Percentiles rank a stretch among this genome's conserved stretches.
These are phyloP conservation scores for Cheilinus undulatus DNA, from an alignment of 2,113 vertebrate species.

Conservation along the genomic window DNA sequence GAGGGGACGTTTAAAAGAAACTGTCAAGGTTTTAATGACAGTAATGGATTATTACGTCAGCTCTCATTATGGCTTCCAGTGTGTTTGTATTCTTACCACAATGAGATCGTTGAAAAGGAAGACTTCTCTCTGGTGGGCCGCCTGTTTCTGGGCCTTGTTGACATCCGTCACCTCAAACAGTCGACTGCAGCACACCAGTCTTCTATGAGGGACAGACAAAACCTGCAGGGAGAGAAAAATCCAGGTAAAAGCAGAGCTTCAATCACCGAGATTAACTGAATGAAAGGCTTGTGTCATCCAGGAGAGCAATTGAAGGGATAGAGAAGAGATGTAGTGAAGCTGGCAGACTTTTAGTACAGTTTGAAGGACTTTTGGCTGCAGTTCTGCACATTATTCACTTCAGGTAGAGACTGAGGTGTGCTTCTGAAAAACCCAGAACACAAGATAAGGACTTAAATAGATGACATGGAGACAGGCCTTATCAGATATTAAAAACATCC, in stretches of 20 bases:
- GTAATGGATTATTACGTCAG: background rate
- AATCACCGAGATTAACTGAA: background rate
- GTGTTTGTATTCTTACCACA: constrained; percentile 85
- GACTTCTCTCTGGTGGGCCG: constrained; percentile 97
- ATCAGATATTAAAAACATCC: no score
- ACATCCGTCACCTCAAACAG: constrained; percentile 96
- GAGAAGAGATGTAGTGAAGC: background rate
- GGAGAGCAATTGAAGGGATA: background rate
- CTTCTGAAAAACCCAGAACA: background rate
- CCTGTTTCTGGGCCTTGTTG: constrained; percentile 97
- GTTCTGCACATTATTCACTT: background rate
- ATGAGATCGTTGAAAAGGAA: constrained; percentile 99
- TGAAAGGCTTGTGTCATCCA: background rate
- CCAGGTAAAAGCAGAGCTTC: background rate
- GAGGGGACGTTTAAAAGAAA: background rate
- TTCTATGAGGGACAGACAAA: constrained; percentile 94
- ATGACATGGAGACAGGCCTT: background rate
- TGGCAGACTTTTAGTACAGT: background rate
- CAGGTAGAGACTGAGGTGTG: background rate
- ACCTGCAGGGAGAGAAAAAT: constrained; percentile 82
- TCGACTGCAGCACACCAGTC: constrained; percentile 97
- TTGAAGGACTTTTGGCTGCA: background rate
- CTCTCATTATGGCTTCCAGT: background rate
- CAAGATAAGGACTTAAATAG: constrained; percentile 10
- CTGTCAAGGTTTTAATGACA: background rate